These are phyloP conservation scores for Strigamia transsilvanica DNA, from an alignment of 2,888 invertebrate species.

Conservation along the genomic window DNA sequence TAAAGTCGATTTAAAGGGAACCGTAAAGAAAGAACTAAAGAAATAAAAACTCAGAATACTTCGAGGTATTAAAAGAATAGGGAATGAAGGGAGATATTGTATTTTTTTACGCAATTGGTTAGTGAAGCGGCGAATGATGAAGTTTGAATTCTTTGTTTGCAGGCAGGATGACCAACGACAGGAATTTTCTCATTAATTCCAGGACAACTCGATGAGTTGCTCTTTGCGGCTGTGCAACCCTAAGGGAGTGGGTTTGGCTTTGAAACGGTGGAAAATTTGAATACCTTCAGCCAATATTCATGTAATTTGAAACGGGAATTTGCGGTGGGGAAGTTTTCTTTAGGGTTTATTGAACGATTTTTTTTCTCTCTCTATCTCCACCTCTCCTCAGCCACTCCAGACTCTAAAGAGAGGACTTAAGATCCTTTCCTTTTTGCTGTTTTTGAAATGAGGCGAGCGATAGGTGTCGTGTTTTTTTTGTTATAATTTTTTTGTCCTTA, in stretches of 20 bases:
- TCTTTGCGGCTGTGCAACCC: conserved; percentile 10
- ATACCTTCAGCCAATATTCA: conserved; percentile 29
- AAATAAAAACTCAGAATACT: not conserved
- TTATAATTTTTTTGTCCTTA: conserved; percentile 68
- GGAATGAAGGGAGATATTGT: no score
- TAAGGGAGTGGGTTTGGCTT: not conserved
- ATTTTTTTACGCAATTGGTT: not conserved
- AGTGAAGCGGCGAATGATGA: not conserved
- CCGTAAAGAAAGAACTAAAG: not conserved
- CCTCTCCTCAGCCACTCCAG: not conserved
- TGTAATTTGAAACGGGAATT: conserved; percentile 34
- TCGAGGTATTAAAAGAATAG: no score
- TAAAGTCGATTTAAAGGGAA: conserved; percentile 11
- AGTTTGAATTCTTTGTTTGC: conserved; percentile 1
- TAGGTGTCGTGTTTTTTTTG: not conserved
- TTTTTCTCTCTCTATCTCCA: not conserved
- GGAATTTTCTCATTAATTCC: conserved; percentile 35
- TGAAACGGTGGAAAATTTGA: conserved; percentile 35
- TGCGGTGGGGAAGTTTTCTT: conserved; percentile 30
- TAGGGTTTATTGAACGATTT: conserved; percentile 11
- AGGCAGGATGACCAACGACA: not conserved
- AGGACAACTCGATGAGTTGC: not conserved
- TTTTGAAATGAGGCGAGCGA: not conserved
- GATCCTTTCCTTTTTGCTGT: not conserved
- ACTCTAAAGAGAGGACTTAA: not conserved